Percentiles rank a stretch among this genome's conserved stretches.
Evolutionary conservation across 2,113 vertebrate species (phyloP).

Genomic region (Phocoena sinus): DNA sequence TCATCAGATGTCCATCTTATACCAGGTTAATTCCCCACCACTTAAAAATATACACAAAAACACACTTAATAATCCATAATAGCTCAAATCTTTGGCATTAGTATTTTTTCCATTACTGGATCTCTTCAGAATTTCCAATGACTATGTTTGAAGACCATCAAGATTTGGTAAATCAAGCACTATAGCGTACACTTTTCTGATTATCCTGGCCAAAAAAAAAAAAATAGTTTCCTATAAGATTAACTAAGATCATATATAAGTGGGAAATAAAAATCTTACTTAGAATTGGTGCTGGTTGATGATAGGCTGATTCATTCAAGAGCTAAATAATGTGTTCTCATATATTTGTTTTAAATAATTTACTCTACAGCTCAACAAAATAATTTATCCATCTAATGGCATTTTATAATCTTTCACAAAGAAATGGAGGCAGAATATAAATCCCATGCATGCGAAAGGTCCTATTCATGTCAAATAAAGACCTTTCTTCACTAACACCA

Average conservation of each 20-base stretch:
- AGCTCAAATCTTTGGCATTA: neutral
- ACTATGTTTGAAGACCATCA: neutral
- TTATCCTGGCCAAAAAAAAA: neutral
- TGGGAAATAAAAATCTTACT: neutral
- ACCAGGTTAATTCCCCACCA: accelerated
- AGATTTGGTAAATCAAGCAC: neutral
- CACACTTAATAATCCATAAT: neutral
- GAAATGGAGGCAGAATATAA: neutral
- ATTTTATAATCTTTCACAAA: neutral
- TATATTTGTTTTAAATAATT: neutral
- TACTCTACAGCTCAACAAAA: neutral
- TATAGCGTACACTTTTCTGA: neutral
- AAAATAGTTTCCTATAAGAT: neutral
- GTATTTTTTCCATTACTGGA: neutral
- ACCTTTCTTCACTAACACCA: neutral
- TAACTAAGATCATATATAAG: neutral
- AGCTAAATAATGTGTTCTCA: neutral
- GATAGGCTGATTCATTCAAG: neutral
- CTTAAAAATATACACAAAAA: neutral
- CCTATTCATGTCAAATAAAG: neutral
- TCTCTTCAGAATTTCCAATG: neutral
- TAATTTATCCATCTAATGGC: neutral
- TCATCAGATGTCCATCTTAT: neutral
- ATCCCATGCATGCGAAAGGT: neutral
- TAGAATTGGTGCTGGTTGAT: neutral